A percentile compares a stretch with the other conserved stretches of the same genome.
These are phyloP conservation scores for Bombus waltoni DNA, from an alignment of 1,140 invertebrate species.

Conservation along the genomic window DNA sequence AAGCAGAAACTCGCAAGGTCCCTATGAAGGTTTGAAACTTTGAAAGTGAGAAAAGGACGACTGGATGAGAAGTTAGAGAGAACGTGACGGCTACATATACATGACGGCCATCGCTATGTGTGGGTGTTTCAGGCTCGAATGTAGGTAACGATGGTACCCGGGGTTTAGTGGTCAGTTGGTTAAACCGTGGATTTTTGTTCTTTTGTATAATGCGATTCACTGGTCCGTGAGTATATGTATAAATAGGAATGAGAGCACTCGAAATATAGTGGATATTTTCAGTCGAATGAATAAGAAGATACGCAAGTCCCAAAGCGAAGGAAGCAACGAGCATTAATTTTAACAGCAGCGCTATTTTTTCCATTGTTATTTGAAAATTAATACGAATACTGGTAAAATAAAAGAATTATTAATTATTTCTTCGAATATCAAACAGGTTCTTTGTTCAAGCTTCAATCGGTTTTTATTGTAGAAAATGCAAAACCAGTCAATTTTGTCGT, in stretches of 20 bases:
- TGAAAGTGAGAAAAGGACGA: neutral
- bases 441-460: neutral
- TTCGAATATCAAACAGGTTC: neutral
- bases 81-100: neutral
- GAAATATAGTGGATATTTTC: neutral
- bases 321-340: too few species aligned
- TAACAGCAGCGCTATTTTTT: too few species aligned
- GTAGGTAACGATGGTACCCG: neutral
- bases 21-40: neutral
- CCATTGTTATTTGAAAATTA: neutral
- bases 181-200: neutral
- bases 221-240: neutral
- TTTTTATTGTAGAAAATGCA: too few species aligned
- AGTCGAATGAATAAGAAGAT: neutral
- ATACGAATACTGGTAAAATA: neutral
- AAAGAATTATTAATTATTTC: neutral
- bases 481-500: too few species aligned
- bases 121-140: slow-evolving; percentile 1
- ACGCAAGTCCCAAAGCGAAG: too few species aligned
- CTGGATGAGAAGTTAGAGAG: neutral
- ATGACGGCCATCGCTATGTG: neutral
- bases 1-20: neutral
- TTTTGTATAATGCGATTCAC: neutral
- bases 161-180: slow-evolving; percentile 2
- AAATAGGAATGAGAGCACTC: slow-evolving; percentile 10